Conservation (phyloP, 2,888 invertebrate genomes). For the Drosophila atroscutellata region DNA sequence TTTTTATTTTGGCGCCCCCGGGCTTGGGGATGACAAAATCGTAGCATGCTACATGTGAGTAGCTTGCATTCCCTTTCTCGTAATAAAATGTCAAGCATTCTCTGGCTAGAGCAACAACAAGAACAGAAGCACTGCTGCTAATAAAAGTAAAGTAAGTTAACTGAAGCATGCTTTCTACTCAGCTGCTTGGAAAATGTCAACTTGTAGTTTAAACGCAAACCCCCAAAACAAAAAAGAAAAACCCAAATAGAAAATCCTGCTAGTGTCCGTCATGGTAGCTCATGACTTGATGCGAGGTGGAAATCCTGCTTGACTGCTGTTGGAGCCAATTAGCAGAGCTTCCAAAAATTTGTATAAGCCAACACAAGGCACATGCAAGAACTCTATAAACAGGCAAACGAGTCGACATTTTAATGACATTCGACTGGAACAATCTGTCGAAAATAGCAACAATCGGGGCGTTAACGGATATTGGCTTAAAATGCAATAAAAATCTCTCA, state of each 20-base stretch:
- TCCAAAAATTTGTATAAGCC: slow-evolving; percentile 43
- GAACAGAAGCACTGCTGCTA: slow-evolving; percentile 34
- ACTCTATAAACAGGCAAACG: slow-evolving; percentile 20
- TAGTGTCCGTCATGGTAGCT: slow-evolving; percentile 1
- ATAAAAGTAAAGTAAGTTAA: slow-evolving; percentile 47
- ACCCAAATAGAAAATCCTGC: neutral
- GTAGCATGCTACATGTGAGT: slow-evolving; percentile 51
- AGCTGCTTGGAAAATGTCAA: slow-evolving; percentile 30
- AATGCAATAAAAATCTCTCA: slow-evolving; percentile 65
- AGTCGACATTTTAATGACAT: slow-evolving; percentile 68
- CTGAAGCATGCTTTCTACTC: slow-evolving; percentile 45
- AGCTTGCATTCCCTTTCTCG: slow-evolving; percentile 46
- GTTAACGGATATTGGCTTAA: slow-evolving; percentile 80
- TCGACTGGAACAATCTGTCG: slow-evolving; percentile 62
- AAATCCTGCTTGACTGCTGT: slow-evolving; percentile 2
- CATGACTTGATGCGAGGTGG: neutral
- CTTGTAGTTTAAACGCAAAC: slow-evolving; percentile 38
- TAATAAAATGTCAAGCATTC: slow-evolving; percentile 72
- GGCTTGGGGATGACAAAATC: slow-evolving; percentile 66
- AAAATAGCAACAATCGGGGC: slow-evolving; percentile 56
- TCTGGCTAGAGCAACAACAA: slow-evolving; percentile 23
- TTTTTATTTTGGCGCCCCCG: slow-evolving; percentile 72
- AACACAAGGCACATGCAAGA: slow-evolving; percentile 43
- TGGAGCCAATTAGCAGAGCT: slow-evolving; percentile 62
- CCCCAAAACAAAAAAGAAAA: no score